Evolutionary conservation across 2,113 vertebrate genomes (phyloP).

Genomic region (Nibea albiflora): DNA sequence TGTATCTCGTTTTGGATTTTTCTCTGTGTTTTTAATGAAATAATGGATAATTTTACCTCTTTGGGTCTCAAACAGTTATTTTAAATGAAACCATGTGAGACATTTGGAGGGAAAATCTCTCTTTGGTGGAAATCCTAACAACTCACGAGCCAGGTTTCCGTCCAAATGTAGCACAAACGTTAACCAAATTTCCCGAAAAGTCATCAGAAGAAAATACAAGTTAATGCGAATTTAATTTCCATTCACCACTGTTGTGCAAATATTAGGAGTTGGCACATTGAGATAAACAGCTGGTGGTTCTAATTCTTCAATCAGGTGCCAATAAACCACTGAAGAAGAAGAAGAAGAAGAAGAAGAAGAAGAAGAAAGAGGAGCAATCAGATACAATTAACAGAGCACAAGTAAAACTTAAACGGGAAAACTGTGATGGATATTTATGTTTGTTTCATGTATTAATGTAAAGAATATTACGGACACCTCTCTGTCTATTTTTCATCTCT

Average conservation of each 20-base stretch:
- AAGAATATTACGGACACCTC: too few species aligned
- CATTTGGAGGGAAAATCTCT: neutral
- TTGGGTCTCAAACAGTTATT: neutral
- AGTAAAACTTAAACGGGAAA: neutral
- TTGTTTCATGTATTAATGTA: too few species aligned
- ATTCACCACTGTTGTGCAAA: neutral
- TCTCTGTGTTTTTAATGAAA: neutral
- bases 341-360: neutral
- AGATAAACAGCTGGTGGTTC: neutral
- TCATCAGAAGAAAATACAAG: neutral
- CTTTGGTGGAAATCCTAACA: neutral
- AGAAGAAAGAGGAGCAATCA: neutral
- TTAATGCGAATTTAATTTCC: neutral
- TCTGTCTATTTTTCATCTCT: neutral
- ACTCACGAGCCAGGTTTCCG: neutral
- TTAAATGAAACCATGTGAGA: neutral
- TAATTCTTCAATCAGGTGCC: neutral
- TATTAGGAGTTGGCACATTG: neutral
- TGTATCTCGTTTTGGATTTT: neutral
- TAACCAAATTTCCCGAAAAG: neutral
- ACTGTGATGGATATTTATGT: neutral
- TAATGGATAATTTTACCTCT: neutral
- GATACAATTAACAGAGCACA: neutral
- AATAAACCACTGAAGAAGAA: neutral
- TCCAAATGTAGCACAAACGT: neutral